These are phyloP conservation scores for Metellina segmentata DNA, from an alignment of 2,888 invertebrate species.

Conservation along the genomic window DNA sequence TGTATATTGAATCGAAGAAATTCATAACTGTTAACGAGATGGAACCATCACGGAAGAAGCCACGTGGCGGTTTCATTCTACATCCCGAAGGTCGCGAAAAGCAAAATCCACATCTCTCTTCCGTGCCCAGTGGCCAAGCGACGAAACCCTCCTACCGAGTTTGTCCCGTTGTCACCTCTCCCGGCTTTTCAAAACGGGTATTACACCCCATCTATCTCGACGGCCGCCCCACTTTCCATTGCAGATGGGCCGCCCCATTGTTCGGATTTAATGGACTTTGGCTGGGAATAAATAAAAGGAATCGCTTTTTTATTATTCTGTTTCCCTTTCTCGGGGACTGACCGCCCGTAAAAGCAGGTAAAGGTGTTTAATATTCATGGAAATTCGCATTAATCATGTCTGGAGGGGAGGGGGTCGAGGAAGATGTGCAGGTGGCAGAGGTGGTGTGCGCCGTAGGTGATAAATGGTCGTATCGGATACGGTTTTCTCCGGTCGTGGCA, in stretches of 20 bases:
- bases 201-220: constrained; percentile 56
- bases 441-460: constrained; percentile 39
- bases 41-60: no score
- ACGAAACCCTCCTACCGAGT: constrained; percentile 6
- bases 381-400: constrained; percentile 62
- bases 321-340: constrained; percentile 46
- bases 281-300: constrained; percentile 65
- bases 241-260: constrained; percentile 58
- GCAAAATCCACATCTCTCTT: neutral
- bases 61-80: no score
- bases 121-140: neutral
- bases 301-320: constrained; percentile 36
- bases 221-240: constrained; percentile 12
- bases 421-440: constrained; percentile 33
- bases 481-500: constrained; percentile 24
- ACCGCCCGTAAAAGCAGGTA: constrained; percentile 64
- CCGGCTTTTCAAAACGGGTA: constrained; percentile 36
- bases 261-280: constrained; percentile 51
- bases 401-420: constrained; percentile 2
- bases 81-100: no score
- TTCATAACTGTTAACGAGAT: no score
- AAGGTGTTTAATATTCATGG: constrained; percentile 70
- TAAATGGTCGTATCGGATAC: constrained; percentile 60
- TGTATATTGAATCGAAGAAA: no score
- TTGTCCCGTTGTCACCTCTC: constrained; percentile 46